These are phyloP conservation scores for Drosophila greeni DNA, from an alignment of 2,888 invertebrate genomes.

Conservation along the genomic window DNA sequence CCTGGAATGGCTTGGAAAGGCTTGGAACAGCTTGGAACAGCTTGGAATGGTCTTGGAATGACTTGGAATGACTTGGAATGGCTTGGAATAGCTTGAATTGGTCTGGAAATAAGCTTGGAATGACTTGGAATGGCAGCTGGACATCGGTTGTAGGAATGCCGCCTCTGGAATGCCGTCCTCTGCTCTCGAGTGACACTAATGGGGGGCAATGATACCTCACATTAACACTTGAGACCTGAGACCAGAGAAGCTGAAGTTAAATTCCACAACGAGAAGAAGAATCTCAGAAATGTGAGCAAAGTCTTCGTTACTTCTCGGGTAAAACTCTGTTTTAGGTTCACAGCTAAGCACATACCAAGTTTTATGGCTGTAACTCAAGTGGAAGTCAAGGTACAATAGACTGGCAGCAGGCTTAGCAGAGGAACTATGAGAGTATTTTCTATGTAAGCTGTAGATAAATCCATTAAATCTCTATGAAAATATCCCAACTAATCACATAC, in stretches of 20 bases:
- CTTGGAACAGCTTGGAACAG: too few species aligned
- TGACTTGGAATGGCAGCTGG: conserved; percentile 5
- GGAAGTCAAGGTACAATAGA: not conserved
- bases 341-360: not conserved
- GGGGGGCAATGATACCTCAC: conserved; percentile 5
- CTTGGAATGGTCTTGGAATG: too few species aligned
- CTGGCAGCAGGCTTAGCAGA: too few species aligned
- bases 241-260: not conserved
- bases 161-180: conserved; percentile 13
- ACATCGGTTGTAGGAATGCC: conserved; percentile 2
- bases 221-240: conserved; percentile 1
- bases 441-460: too few species aligned
- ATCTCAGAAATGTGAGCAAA: not conserved
- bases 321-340: not conserved
- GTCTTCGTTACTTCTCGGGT: not conserved
- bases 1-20: too few species aligned
- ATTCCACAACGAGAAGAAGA: not conserved
- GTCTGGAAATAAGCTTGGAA: not conserved
- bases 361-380: not conserved
- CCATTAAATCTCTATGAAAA: not conserved
- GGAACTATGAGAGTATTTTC: too few species aligned
- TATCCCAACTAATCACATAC: not conserved
- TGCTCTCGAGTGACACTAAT: conserved; percentile 4
- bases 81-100: too few species aligned
- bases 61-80: too few species aligned